Percentiles rank a stretch among this genome's conserved stretches.
Conservation (phyloP, 30 jellyfish, hydroid and myxozoan genomes). For the Nemopilema nomurai region DNA sequence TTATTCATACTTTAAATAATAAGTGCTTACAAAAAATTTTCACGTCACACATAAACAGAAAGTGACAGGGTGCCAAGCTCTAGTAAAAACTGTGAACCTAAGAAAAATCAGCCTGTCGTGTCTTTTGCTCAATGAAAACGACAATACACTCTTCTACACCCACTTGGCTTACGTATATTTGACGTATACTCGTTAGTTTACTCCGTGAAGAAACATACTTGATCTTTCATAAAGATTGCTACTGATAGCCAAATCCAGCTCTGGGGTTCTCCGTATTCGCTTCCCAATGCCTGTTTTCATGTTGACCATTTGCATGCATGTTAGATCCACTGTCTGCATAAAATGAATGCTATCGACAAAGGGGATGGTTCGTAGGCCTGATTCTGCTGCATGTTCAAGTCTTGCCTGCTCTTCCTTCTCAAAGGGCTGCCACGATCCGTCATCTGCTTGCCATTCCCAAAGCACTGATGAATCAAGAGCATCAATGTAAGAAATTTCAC, state of each 20-base stretch:
- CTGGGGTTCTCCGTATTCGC: slow-evolving; percentile 35
- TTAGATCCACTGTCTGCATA: slow-evolving; percentile 58
- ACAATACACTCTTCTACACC: too few species aligned
- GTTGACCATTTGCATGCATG: slow-evolving; percentile 35
- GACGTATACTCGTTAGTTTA: too few species aligned
- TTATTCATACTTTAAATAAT: too few species aligned
- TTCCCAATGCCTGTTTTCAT: slow-evolving; percentile 60
- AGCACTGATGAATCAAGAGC: not conserved
- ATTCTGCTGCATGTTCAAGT: slow-evolving; percentile 41
- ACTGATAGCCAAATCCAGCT: not conserved
- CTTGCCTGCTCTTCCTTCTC: slow-evolving; percentile 54
- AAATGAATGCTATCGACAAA: slow-evolving; percentile 58
- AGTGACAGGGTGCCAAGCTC: too few species aligned
- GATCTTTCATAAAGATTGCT: not conserved
- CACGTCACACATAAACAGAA: too few species aligned
- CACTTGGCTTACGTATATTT: too few species aligned
- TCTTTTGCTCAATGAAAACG: too few species aligned
- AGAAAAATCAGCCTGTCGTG: too few species aligned
- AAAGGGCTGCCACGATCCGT: slow-evolving; percentile 58
- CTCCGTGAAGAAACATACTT: not conserved
- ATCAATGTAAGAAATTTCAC: not conserved
- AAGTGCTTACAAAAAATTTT: too few species aligned
- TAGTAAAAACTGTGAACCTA: too few species aligned
- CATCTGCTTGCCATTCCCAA: slow-evolving; percentile 75
- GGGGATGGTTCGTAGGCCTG: slow-evolving; percentile 54